Evolutionary conservation across 2,113 vertebrate species (phyloP), one percentile per base, ranked within the genome.

Genomic region (Lepus americanus): DNA sequence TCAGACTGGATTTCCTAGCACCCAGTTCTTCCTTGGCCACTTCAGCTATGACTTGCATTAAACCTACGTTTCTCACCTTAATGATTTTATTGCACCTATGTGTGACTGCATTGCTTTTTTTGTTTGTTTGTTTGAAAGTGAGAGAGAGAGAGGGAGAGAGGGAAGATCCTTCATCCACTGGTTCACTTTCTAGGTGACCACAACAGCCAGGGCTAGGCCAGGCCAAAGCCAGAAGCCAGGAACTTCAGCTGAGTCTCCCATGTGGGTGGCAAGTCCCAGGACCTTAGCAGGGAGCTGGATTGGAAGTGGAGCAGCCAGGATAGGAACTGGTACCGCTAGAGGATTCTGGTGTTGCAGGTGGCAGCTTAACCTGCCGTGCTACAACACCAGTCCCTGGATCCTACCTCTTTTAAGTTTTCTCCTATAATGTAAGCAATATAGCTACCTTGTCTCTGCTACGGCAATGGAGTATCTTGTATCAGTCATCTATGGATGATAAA

Each of bases 61-160:
- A 22, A 92, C 39, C 64, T 82, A 9, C 44, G 87, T 88, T 67
- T 66, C 89, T 94, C 74, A 76, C 90, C n/a, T 88, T 95, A 94
- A 88, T 85, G 61, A 31, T 90, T 96, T 95, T 92, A 94, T 87
- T 85, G 6, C 77, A 81, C 39, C 53, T 80, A 29, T 76, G 19
- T 83, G 2, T 70, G 5, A 89, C 16, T 79, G 11, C 10, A 72
- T 87, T 73, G 44, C 51, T 90, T 94, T 66, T 27, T 92, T 69
- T 70, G 27, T 95, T 90, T 81, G 7, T 44, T 44, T 44, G 7
- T 44, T 44, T 44, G 44, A 44, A 44, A 44, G 44, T 44, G 44
- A 44, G 44, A 44, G 44, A 9, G 44, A 44, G 44, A 44, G 44
- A 44, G 44, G 7, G 44, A 44, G 44, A 7, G 44, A 44, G 44